phyloP scores from a whole-genome alignment of 2,888 invertebrate species.

The Cheilosia vernalis region DNA sequence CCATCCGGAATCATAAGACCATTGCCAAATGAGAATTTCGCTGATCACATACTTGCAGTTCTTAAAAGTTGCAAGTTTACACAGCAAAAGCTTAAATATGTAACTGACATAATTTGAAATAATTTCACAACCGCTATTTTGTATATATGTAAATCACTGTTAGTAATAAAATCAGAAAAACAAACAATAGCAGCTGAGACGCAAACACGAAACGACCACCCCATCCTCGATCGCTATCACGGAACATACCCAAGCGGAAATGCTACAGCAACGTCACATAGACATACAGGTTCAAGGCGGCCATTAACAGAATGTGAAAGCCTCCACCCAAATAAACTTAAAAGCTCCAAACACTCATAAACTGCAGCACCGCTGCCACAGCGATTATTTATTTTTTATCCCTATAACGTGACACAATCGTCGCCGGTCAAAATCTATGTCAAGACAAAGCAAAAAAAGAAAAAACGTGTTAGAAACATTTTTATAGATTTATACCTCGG shows the following conservation, averaged over 20 bases:
- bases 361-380: constrained; percentile 34
- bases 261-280: constrained; percentile 11
- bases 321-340: background rate
- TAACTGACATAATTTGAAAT: background rate
- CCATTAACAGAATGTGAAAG: constrained; percentile 2
- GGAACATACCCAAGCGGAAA: background rate
- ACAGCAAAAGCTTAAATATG: constrained; percentile 12
- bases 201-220: constrained; percentile 29
- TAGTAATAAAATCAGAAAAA: background rate
- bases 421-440: constrained; percentile 41
- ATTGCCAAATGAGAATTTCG: constrained; percentile 1
- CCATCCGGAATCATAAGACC: background rate
- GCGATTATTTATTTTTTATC: constrained; percentile 29
- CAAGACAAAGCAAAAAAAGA: constrained; percentile 46
- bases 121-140: too few relatives aligned
- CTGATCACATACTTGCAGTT: background rate
- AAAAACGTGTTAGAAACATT: constrained; percentile 49
- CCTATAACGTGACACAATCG: constrained; percentile 38
- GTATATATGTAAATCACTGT: background rate
- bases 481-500: constrained; percentile 9
- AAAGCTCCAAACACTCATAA: constrained; percentile 30
- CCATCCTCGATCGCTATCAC: constrained; percentile 26
- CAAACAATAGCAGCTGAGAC: constrained; percentile 29
- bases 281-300: background rate
- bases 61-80: background rate